These are phyloP conservation scores for Heterotis niloticus DNA, from an alignment of 2,113 vertebrate genomes.

Conservation along the genomic window DNA sequence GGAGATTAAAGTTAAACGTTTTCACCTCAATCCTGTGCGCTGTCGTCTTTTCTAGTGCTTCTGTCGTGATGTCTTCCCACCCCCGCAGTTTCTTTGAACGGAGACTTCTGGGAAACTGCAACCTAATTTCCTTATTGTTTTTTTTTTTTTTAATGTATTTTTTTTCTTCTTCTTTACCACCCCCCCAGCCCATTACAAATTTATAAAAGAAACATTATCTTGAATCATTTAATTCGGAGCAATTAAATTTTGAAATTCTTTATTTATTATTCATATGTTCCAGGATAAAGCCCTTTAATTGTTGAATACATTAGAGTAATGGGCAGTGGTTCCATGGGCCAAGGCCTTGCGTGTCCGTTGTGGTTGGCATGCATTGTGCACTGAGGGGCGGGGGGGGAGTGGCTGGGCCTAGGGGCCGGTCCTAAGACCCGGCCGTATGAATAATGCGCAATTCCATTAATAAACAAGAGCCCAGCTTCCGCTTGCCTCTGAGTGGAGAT, in stretches of 20 bases:
- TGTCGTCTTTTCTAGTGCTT: conserved; percentile 36
- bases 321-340: conserved; percentile 38
- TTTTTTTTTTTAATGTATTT: conserved; percentile 47
- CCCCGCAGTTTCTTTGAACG: conserved; percentile 13
- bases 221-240: conserved; percentile 81
- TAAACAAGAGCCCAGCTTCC: conserved; percentile 44
- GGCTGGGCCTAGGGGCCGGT: conserved; percentile 52
- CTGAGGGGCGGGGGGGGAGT: conserved; percentile 49
- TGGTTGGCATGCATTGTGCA: conserved; percentile 57
- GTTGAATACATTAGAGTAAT: conserved; percentile 77
- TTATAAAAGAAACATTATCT: conserved; percentile 79
- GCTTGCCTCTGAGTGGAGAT: conserved; percentile 47
- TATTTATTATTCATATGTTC: conserved; percentile 74
- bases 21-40: conserved; percentile 32
- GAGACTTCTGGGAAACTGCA: conserved; percentile 11
- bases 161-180: conserved; percentile 34
- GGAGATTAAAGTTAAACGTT: conserved; percentile 52
- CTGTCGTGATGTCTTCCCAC: not conserved
- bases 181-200: conserved; percentile 63
- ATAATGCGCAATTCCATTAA: conserved; percentile 69
- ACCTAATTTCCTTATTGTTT: conserved; percentile 29
- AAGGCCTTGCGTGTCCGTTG: conserved; percentile 63
- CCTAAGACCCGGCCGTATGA: conserved; percentile 49
- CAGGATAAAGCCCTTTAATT: conserved; percentile 76
- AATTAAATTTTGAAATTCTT: conserved; percentile 71